A percentile compares a stretch with the other conserved stretches of the same genome.
phyloP scores from a whole-genome alignment of 1,140 invertebrate genomes.

The Schmidtea mediterranea region DNA sequence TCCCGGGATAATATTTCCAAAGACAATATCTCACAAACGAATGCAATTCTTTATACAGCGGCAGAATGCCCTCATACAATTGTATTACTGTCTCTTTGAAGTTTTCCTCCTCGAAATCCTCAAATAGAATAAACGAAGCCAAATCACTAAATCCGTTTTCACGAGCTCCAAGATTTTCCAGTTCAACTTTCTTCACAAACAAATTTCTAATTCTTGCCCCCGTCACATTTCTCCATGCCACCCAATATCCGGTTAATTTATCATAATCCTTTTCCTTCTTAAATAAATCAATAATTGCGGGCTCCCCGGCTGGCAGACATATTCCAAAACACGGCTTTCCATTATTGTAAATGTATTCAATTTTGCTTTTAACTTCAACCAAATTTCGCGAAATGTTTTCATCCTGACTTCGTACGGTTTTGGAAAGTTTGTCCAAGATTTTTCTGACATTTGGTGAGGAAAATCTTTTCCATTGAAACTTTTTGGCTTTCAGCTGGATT shows the following conservation, averaged over 20 bases:
- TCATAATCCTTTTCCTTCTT: slow-evolving; percentile 8
- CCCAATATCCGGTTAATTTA: slow-evolving; percentile 7
- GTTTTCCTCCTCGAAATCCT: slow-evolving; percentile 14
- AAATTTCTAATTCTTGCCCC: slow-evolving; percentile 15
- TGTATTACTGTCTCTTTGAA: slow-evolving; percentile 37
- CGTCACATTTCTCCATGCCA: slow-evolving; percentile 6
- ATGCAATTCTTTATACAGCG: slow-evolving; percentile 27
- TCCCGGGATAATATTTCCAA: slow-evolving; percentile 12
- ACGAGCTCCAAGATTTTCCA: slow-evolving; percentile 48
- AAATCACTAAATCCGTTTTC: slow-evolving; percentile 33
- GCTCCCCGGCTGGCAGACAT: too few relatives aligned
- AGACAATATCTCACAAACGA: slow-evolving; percentile 18
- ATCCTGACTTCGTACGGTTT: too few relatives aligned
- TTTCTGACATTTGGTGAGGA: too few relatives aligned
- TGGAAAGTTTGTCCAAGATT: too few relatives aligned
- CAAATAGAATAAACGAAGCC: slow-evolving; percentile 7
- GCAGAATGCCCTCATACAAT: slow-evolving; percentile 51
- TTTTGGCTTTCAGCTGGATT: too few relatives aligned
- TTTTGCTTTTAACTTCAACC: too few relatives aligned
- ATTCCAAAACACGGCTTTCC: too few relatives aligned
- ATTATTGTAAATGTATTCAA: too few relatives aligned
- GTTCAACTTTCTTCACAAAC: slow-evolving; percentile 45
- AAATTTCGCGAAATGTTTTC: too few relatives aligned
- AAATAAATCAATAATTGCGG: background rate
- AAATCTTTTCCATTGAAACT: too few relatives aligned